Evolutionary conservation across 2,797 vertebrate species (phyloP).

Genomic region (Rhinogobio ventralis): DNA sequence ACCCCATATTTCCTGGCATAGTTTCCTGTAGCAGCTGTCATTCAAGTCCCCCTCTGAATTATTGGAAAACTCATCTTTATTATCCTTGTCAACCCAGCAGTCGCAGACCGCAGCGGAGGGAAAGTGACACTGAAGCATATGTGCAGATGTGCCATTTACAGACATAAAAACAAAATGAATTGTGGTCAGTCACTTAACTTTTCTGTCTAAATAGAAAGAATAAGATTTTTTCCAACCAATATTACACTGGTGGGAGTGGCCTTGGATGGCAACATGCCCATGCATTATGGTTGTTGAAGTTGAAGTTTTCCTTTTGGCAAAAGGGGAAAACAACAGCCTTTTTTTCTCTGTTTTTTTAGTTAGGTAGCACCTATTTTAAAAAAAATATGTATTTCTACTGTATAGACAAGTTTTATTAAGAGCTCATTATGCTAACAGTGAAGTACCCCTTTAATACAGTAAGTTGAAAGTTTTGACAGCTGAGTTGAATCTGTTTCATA

Average conservation of each 20-base stretch:
- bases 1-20: constrained; percentile 44
- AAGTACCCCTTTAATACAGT: background rate
- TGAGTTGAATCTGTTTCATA: background rate
- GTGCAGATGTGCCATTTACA: constrained; percentile 3
- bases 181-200: background rate
- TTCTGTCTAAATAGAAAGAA: background rate
- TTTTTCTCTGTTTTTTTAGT: too few relatives aligned
- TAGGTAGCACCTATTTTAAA: too few relatives aligned
- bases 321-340: too few relatives aligned
- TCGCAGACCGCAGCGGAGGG: background rate
- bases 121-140: background rate
- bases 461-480: background rate
- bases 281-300: too few relatives aligned
- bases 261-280: too few relatives aligned
- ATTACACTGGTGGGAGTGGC: too few relatives aligned
- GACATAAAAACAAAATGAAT: background rate
- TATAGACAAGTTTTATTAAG: background rate
- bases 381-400: background rate
- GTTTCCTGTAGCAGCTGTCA: constrained; percentile 32
- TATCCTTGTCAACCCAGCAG: constrained; percentile 29
- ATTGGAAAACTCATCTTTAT: constrained; percentile 47
- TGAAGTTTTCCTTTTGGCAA: too few relatives aligned
- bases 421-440: background rate
- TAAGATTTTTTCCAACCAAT: background rate
- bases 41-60: constrained; percentile 43